Conservation (phyloP, 2,888 invertebrate genomes). For the Chelonus formosanus region DNA sequence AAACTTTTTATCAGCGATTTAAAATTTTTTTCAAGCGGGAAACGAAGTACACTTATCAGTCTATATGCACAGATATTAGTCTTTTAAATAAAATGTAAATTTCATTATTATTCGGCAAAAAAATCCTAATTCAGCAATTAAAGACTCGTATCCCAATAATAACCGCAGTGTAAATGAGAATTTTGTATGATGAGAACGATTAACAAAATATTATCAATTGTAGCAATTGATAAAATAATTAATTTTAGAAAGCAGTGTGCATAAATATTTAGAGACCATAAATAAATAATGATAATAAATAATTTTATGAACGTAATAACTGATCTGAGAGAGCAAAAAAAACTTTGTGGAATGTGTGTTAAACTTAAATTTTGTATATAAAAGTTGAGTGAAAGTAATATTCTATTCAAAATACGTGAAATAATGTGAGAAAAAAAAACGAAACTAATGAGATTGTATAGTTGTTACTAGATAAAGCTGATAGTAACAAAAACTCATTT, state of each 20-base stretch:
- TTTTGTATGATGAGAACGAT: too few species aligned
- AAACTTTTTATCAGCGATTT: background rate
- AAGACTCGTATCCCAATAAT: too few species aligned
- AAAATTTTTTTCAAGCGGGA: conserved; percentile 33
- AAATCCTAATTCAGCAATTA: too few species aligned
- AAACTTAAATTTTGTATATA: conserved; percentile 52
- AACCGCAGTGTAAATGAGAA: too few species aligned
- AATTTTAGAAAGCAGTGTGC: too few species aligned
- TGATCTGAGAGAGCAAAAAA: conserved; percentile 1
- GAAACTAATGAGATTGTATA: conserved; percentile 46
- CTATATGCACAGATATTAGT: conserved; percentile 8
- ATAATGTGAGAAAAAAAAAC: conserved; percentile 39
- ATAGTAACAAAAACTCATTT: too few species aligned
- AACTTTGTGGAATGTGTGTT: conserved; percentile 9
- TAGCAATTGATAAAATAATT: too few species aligned
- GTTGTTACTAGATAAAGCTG: conserved; percentile 51
- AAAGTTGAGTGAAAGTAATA: conserved; percentile 57
- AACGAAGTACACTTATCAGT: conserved; percentile 40
- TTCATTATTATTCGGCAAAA: too few species aligned
- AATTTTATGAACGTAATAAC: conserved; percentile 8
- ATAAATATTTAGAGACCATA: too few species aligned
- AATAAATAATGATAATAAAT: background rate
- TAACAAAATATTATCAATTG: too few species aligned
- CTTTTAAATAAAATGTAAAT: conserved; percentile 19
- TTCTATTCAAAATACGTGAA: conserved; percentile 44